A percentile compares a stretch with the other conserved stretches of the same genome.
Conservation (phyloP, 2,113 vertebrate species). For the Panurus biarmicus region DNA sequence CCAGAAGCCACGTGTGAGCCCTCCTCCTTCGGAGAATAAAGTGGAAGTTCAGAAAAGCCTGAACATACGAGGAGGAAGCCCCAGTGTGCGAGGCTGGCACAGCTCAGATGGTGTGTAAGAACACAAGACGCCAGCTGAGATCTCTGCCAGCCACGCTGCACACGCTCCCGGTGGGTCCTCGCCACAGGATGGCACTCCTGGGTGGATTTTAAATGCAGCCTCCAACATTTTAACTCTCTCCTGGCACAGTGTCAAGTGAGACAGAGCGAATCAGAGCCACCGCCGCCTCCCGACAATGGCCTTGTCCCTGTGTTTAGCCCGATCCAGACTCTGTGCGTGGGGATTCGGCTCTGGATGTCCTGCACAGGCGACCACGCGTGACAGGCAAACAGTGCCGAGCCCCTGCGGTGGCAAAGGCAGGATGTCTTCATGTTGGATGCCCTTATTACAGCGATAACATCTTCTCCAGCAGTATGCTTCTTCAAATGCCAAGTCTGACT, state of each 20-base stretch:
- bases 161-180: not conserved
- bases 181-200: conserved; percentile 72
- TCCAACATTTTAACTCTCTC: not conserved
- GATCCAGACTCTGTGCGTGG: accelerated
- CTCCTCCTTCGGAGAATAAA: not conserved
- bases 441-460: not conserved
- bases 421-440: not conserved
- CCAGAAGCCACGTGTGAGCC: not conserved
- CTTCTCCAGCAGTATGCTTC: not conserved
- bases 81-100: not conserved
- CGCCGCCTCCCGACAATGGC: not conserved
- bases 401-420: not conserved
- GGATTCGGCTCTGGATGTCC: not conserved
- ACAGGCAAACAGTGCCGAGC: not conserved
- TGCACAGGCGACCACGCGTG: accelerated
- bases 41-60: not conserved
- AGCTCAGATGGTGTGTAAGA: not conserved
- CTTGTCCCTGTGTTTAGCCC: accelerated
- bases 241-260: not conserved
- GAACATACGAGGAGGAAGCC: not conserved
- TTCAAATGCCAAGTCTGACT: not conserved
- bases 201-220: not conserved
- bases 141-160: accelerated
- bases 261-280: not conserved
- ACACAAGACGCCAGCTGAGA: not conserved